Percentiles rank a stretch among this genome's conserved stretches.
Evolutionary conservation across 2,113 vertebrate genomes (phyloP).

Genomic region (Cairina moschata): DNA sequence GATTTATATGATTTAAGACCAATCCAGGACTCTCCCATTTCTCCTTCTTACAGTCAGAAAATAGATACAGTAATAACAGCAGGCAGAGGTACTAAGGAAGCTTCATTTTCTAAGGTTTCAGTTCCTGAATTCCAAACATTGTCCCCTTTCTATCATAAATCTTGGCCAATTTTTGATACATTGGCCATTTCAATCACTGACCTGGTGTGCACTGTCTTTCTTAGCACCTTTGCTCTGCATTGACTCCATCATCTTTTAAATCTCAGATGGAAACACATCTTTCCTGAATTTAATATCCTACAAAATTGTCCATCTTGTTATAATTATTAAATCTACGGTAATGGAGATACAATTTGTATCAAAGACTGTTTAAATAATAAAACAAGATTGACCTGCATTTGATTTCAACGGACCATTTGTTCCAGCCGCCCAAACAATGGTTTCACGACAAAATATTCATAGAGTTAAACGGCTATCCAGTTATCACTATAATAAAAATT

Average conservation of each 20-base stretch:
- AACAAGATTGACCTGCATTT: neutral
- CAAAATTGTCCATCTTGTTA: neutral
- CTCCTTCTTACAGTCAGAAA: neutral
- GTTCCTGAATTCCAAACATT: neutral
- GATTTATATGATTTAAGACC: neutral
- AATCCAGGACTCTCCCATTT: neutral
- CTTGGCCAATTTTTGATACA: neutral
- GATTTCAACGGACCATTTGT: slow-evolving; percentile 29
- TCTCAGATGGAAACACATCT: neutral
- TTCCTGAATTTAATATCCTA: neutral
- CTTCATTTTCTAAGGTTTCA: neutral
- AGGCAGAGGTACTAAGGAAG: neutral
- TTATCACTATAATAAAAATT: slow-evolving; percentile 42
- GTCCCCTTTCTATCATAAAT: neutral
- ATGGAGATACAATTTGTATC: slow-evolving; percentile 6
- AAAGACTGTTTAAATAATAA: slow-evolving; percentile 20
- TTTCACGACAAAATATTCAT: neutral
- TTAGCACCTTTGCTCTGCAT: neutral
- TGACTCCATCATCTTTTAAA: neutral
- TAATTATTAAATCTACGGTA: neutral
- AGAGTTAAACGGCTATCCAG: neutral
- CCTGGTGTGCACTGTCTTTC: neutral
- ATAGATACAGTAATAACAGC: neutral
- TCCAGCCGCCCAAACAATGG: slow-evolving; percentile 18
- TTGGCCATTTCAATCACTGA: neutral